A percentile compares a stretch with the other conserved stretches of the same genome.
Conservation (phyloP, 1,140 invertebrate genomes). For the Hirudo medicinalis region DNA sequence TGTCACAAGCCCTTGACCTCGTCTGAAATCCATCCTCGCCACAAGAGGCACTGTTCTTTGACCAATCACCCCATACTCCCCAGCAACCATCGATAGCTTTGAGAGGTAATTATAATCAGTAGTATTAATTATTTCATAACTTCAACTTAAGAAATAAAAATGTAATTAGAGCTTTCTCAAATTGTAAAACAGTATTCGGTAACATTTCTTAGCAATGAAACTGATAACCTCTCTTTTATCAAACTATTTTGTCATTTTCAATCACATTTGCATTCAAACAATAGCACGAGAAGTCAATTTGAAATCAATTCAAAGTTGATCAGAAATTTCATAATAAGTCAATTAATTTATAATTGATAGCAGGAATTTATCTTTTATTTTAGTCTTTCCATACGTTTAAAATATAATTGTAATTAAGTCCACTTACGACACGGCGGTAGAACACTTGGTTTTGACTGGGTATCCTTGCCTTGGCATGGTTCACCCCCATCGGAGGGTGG, state of each 20-base stretch:
- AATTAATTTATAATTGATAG: too few relatives aligned
- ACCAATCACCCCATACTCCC: slow-evolving; percentile 17
- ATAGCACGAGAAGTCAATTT: too few relatives aligned
- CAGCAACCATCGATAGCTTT: slow-evolving; percentile 12
- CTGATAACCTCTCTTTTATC: slow-evolving; percentile 25
- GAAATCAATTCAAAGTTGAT: too few relatives aligned
- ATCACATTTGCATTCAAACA: slow-evolving; percentile 26
- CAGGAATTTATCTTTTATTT: slow-evolving; percentile 10
- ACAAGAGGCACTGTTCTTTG: slow-evolving; percentile 22
- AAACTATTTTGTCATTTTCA: slow-evolving; percentile 45
- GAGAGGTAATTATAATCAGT: neutral
- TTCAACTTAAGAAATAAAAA: slow-evolving; percentile 19
- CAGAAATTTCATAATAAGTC: too few relatives aligned
- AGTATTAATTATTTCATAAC: neutral
- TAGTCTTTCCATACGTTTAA: slow-evolving; percentile 18
- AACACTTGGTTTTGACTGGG: neutral
- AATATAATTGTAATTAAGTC: slow-evolving; percentile 21
- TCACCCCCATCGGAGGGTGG: slow-evolving; percentile 17
- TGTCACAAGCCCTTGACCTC: slow-evolving; percentile 44
- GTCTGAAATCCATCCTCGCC: slow-evolving; percentile 39
- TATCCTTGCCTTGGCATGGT: slow-evolving; percentile 10
- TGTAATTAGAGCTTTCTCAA: slow-evolving; percentile 26
- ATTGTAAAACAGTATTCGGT: too few relatives aligned
- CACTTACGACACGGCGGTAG: slow-evolving; percentile 7
- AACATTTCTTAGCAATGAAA: slow-evolving; percentile 33